phyloP scores from a whole-genome alignment of 1,140 invertebrate genomes.

The Drosophila murphyi region DNA sequence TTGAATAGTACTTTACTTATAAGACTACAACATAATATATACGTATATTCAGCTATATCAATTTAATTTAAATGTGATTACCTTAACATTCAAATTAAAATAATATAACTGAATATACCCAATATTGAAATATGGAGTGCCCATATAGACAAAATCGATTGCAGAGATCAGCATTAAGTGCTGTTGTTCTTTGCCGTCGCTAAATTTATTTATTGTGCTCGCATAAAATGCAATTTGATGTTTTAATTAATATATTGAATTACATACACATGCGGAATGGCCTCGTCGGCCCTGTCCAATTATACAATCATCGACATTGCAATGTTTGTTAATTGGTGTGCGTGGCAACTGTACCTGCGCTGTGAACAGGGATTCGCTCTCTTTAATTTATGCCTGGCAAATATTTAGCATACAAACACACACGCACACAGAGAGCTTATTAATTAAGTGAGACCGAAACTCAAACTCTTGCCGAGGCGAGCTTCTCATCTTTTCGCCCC shows the following conservation, averaged over 20 bases:
- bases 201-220: slow-evolving; percentile 79
- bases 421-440: slow-evolving; percentile 61
- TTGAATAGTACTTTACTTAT: no score
- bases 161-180: slow-evolving; percentile 69
- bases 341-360: slow-evolving; percentile 63
- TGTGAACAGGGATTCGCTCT: slow-evolving; percentile 9
- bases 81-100: no score
- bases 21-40: no score
- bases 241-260: slow-evolving; percentile 82
- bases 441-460: slow-evolving; percentile 67
- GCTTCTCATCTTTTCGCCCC: slow-evolving; percentile 11
- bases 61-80: no score
- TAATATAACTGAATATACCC: slow-evolving; percentile 24
- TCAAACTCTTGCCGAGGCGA: slow-evolving; percentile 6
- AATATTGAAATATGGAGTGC: neutral
- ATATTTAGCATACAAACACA: slow-evolving; percentile 77
- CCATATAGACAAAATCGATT: slow-evolving; percentile 55
- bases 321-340: slow-evolving; percentile 52
- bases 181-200: slow-evolving; percentile 38
- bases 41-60: no score
- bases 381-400: slow-evolving; percentile 75
- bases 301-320: slow-evolving; percentile 70
- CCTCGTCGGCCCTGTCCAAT: slow-evolving; percentile 38
- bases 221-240: slow-evolving; percentile 76
- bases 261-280: slow-evolving; percentile 42